Evolutionary conservation across 2,113 vertebrate species (phyloP), one percentile per base, ranked within the genome.

Genomic region (Amazona vittata): DNA sequence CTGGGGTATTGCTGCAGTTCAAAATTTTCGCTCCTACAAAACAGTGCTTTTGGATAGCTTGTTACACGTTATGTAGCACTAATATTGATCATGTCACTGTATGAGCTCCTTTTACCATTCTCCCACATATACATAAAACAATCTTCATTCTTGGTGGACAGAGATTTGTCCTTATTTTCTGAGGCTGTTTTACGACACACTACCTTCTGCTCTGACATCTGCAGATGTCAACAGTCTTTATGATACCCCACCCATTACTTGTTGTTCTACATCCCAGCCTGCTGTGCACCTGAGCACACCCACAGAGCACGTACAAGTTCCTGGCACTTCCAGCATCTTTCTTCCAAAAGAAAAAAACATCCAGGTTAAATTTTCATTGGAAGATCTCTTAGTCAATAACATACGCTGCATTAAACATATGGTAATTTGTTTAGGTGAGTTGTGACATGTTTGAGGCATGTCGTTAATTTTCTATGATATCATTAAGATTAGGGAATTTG

Each of bases 371-470:
- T 4, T 15, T 20, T 35, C 8, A 2, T 11, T 49, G 37, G 31
- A 49, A 67, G n/a, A 29, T 63, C 26, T 75, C 43, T 52, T 14
- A 28, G 31, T 46, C 55, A 77, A 4, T 33, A 80, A 41, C 9
- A 28, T 0, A 26, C 0, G 0, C 2, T 14, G 12, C 37, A 29
- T 11, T 33, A 49, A 65, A 46, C 19, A 60, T 3, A 5, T 0
- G 1, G 15, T 21, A 74, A 78, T 71, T 59, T 80, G 33, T 55
- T 92, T 43, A 33, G 22, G 6, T 24, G 44, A 75, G 37, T 22
- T 50, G 21, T 14, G 74, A 39, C n/a, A 6, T 1, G 5, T 91
- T 70, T 52, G 70, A 81, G 39, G 53, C 16, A 49, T 15, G 39
- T 6, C 14, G 49, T 81, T 81, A 29, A 65, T 82, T 19, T 52